These are phyloP conservation scores for Agonum fuliginosum DNA, from an alignment of 2,888 invertebrate genomes.

Conservation along the genomic window DNA sequence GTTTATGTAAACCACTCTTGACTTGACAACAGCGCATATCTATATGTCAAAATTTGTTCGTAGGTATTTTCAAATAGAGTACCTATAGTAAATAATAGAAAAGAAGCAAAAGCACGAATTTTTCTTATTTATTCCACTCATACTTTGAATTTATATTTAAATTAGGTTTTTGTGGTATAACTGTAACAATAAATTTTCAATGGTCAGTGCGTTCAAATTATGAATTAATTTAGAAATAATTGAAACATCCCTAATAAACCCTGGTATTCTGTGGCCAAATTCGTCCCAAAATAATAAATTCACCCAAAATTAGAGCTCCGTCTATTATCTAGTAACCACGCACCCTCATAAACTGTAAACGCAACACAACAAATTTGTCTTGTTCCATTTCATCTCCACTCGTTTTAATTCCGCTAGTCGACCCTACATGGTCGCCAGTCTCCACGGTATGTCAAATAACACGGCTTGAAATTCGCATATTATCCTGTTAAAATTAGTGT, in stretches of 20 bases:
- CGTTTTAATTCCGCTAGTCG: slow-evolving; percentile 25
- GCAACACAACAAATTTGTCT: slow-evolving; percentile 41
- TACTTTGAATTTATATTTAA: no score
- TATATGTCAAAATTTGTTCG: no score
- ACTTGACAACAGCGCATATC: no score
- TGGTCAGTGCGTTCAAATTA: no score
- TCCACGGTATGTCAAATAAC: slow-evolving; percentile 31
- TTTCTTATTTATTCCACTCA: no score
- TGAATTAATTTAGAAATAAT: not conserved
- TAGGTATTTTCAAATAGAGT: no score
- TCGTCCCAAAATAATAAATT: slow-evolving; percentile 14
- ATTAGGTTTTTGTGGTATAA: no score
- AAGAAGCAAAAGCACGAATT: no score
- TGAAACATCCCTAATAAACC: not conserved
- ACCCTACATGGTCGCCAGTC: slow-evolving; percentile 23
- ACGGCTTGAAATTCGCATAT: slow-evolving; percentile 13
- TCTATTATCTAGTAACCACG: slow-evolving; percentile 22
- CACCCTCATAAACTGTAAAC: slow-evolving; percentile 25
- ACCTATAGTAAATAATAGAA: no score
- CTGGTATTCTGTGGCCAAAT: not conserved
- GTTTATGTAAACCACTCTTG: no score
- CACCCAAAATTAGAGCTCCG: not conserved
- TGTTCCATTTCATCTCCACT: slow-evolving; percentile 15
- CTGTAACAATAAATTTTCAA: no score
- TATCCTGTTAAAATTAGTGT: slow-evolving; percentile 37